phyloP scores from a whole-genome alignment of 2,113 vertebrate species.

The Anguilla rostrata region DNA sequence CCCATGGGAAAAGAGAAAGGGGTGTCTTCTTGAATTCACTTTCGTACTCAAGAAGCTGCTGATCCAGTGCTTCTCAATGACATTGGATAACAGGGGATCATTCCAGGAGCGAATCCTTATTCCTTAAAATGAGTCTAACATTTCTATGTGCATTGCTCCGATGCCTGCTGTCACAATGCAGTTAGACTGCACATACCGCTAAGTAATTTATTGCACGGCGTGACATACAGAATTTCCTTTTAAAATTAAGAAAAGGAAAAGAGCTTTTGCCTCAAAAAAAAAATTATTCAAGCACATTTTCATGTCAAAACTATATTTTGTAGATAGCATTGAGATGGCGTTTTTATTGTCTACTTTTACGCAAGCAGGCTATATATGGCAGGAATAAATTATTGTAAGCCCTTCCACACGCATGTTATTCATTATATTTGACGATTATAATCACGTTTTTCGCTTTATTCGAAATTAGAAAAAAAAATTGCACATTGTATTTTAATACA shows the following conservation, averaged over 20 bases:
- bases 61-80: slow-evolving; percentile 81
- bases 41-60: slow-evolving; percentile 84
- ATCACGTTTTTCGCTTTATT: neutral
- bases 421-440: neutral
- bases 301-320: slow-evolving; percentile 11
- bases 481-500: neutral
- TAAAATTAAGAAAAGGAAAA: neutral
- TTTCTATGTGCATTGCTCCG: slow-evolving; percentile 75
- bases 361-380: neutral
- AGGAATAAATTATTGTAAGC: neutral
- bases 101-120: slow-evolving; percentile 77
- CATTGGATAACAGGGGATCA: slow-evolving; percentile 77
- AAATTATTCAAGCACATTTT: slow-evolving; percentile 19
- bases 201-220: slow-evolving; percentile 31
- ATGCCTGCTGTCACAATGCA: slow-evolving; percentile 63
- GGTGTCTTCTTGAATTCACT: slow-evolving; percentile 78
- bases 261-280: neutral
- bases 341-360: neutral
- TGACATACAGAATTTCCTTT: slow-evolving; percentile 26
- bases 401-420: neutral
- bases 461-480: neutral
- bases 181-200: slow-evolving; percentile 34
- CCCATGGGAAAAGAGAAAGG: slow-evolving; percentile 92
- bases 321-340: neutral
- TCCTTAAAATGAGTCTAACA: slow-evolving; percentile 77